phyloP scores from a whole-genome alignment of 2,888 invertebrate genomes.

The Latheticus oryzae region DNA sequence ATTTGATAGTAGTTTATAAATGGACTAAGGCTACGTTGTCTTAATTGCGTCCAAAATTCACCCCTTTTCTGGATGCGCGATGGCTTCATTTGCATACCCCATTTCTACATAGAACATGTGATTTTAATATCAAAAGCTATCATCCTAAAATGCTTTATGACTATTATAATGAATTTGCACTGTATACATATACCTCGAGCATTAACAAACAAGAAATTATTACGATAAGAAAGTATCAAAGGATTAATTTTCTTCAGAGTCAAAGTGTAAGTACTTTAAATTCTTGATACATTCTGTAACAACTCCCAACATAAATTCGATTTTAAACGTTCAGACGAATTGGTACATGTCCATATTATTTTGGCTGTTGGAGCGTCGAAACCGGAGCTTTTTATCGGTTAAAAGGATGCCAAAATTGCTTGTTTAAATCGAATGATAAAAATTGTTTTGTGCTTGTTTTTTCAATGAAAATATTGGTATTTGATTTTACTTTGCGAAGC shows the following conservation, averaged over 20 bases:
- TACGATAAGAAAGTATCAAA: slow-evolving; percentile 17
- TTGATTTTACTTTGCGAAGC: slow-evolving; percentile 25
- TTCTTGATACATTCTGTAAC: not conserved
- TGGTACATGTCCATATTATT: slow-evolving; percentile 17
- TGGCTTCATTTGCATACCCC: slow-evolving; percentile 47
- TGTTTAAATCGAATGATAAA: slow-evolving; percentile 31
- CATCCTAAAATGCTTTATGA: slow-evolving; percentile 53
- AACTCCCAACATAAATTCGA: slow-evolving; percentile 15
- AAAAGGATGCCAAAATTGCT: slow-evolving; percentile 30
- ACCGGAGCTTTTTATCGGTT: slow-evolving; percentile 24
- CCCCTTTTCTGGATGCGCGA: slow-evolving; percentile 37
- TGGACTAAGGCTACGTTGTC: slow-evolving; percentile 32
- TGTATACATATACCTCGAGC: slow-evolving; percentile 30
- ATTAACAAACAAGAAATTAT: slow-evolving; percentile 27
- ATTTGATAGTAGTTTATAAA: no score
- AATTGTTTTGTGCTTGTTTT: slow-evolving; percentile 29
- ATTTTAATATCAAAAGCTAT: slow-evolving; percentile 54
- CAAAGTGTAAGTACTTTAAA: not conserved
- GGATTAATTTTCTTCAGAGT: slow-evolving; percentile 12
- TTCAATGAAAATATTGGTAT: slow-evolving; percentile 21
- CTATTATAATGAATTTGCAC: slow-evolving; percentile 48
- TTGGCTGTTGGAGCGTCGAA: slow-evolving; percentile 25
- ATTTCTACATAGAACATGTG: slow-evolving; percentile 48
- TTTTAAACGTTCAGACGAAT: slow-evolving; percentile 17
- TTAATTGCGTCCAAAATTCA: slow-evolving; percentile 41